Evolutionary conservation across 2,113 vertebrate genomes (phyloP).

Genomic region (Colossoma macropomum): DNA sequence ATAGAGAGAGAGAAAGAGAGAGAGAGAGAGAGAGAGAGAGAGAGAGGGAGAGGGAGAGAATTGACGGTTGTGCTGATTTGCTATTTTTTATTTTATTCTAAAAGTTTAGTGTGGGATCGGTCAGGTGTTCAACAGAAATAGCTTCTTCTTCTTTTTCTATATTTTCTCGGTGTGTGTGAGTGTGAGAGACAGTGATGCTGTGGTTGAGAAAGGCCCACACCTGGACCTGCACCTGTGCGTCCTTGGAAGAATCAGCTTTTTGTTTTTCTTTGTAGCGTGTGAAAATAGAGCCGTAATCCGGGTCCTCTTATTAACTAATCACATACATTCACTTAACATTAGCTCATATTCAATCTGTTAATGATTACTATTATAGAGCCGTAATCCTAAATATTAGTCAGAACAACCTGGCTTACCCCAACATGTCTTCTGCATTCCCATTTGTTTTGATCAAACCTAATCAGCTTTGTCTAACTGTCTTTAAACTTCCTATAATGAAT

Average conservation of each 20-base stretch:
- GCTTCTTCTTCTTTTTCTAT: not conserved
- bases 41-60: not conserved
- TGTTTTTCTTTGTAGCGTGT: not conserved
- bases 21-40: not conserved
- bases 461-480: too few relatives aligned
- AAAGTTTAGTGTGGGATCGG: not conserved
- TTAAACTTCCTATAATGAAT: too few relatives aligned
- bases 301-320: slow-evolving; percentile 2
- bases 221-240: slow-evolving; percentile 28
- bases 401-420: too few relatives aligned
- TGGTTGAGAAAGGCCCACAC: slow-evolving; percentile 18
- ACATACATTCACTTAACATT: not conserved
- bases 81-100: not conserved
- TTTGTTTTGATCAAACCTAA: too few relatives aligned
- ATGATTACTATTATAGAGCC: too few relatives aligned
- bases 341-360: slow-evolving; percentile 14
- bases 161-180: not conserved
- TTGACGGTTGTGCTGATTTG: not conserved
- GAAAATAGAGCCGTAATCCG: not conserved
- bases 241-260: slow-evolving; percentile 23
- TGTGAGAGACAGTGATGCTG: not conserved
- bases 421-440: too few relatives aligned
- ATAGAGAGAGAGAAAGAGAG: not conserved
- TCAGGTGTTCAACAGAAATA: slow-evolving; percentile 27
- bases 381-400: too few relatives aligned